Conservation (phyloP, 2,888 invertebrate genomes). For the Polyommatus iphigenia region DNA sequence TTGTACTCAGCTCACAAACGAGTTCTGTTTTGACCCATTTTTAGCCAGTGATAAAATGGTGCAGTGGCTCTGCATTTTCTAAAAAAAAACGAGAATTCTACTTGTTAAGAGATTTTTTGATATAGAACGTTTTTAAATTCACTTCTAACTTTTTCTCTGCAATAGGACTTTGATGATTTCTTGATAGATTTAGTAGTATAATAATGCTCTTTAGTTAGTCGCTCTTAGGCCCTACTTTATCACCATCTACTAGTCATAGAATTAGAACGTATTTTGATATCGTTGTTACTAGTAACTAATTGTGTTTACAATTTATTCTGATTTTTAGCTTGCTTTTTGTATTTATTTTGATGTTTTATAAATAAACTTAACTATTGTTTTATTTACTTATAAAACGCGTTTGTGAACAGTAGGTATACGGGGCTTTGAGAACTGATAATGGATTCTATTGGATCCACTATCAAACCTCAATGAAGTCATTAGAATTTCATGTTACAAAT, state of each 20-base stretch:
- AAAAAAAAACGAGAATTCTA: not conserved
- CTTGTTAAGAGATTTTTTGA: too few species aligned
- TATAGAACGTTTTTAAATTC: not conserved
- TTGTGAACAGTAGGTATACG: not conserved
- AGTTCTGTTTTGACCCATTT: constrained; percentile 42
- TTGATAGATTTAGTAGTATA: too few species aligned
- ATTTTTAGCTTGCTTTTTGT: not conserved
- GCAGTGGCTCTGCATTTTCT: not conserved
- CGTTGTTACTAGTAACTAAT: too few species aligned
- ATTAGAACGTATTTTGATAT: too few species aligned
- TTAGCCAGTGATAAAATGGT: constrained; percentile 31
- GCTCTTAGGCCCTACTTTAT: too few species aligned
- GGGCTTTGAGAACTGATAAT: not conserved
- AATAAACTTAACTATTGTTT: not conserved
- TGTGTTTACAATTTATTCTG: not conserved
- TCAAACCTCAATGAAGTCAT: not conserved
- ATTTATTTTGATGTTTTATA: not conserved
- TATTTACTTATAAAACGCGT: not conserved
- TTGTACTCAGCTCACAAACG: constrained; percentile 44
- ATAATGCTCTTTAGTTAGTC: too few species aligned
- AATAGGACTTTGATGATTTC: too few species aligned
- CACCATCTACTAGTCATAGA: too few species aligned
- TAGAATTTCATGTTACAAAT: not conserved
- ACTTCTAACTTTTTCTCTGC: not conserved
- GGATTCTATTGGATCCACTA: constrained; percentile 8